These are phyloP conservation scores for Ictidomys tridecemlineatus DNA, from an alignment of 2,113 vertebrate species.

Conservation along the genomic window DNA sequence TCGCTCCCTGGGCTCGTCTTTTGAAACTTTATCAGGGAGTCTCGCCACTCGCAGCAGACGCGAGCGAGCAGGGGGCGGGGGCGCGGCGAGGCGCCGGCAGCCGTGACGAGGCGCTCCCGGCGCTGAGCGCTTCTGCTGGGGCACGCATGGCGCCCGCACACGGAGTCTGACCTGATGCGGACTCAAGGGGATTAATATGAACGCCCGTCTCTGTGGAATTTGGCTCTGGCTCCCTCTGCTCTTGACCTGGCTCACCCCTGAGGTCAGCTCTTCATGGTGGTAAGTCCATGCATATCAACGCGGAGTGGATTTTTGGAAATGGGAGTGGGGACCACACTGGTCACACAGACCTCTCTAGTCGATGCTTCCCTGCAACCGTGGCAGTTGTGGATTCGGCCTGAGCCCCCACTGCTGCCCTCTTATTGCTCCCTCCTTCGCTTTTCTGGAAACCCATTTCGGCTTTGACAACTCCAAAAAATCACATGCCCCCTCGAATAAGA, in stretches of 20 bases:
- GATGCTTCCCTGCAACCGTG: neutral
- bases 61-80: conserved; percentile 59
- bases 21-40: conserved; percentile 80
- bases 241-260: conserved; percentile 91
- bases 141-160: conserved; percentile 85
- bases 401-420: neutral
- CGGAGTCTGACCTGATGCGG: conserved; percentile 87
- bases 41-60: conserved; percentile 56
- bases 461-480: conserved; percentile 73
- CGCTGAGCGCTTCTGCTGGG: conserved; percentile 82
- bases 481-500: conserved; percentile 31
- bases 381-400: neutral
- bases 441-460: conserved; percentile 46
- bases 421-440: conserved; percentile 4
- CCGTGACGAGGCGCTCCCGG: conserved; percentile 78
- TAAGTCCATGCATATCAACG: conserved; percentile 87
- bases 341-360: neutral
- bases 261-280: conserved; percentile 97
- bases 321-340: conserved; percentile 30
- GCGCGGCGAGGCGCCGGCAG: conserved; percentile 72
- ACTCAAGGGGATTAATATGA: conserved; percentile 93
- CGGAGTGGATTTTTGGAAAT: conserved; percentile 63
- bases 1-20: conserved; percentile 64
- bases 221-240: conserved; percentile 92
- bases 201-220: conserved; percentile 92